Base-by-base conservation (phyloP, 1,140 invertebrate species). In the Eciton burchellii region DNA sequence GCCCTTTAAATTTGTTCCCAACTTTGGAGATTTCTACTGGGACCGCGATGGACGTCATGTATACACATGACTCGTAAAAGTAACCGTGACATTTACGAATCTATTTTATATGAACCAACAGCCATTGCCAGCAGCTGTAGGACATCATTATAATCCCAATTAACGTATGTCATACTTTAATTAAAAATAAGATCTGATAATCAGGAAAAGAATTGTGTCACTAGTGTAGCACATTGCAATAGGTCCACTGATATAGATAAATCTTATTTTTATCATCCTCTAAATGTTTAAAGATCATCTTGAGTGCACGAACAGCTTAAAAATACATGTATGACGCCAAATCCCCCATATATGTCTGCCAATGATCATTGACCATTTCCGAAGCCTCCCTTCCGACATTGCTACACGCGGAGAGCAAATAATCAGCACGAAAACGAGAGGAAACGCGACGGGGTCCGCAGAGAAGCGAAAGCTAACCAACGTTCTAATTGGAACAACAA, bases 401-500 rank as follows among this genome's bases (percentile, higher is more conserved):
- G 11, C 41, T 54, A 54, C 54, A 21, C 9, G 14, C 11, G 26
- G 12, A 41, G 12, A 41, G 49, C 24, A 60, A 57, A 72, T 81
- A 71, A 49, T 71, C 54, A 59, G 66, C 54, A 82, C 11, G 52
- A 45, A 72, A 43, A 72, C 24, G n/a, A 60, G 57, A 35, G 26
- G 45, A 71, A 68, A 16, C 16, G 12, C 4, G n/a, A 29, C 29
- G 41, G 29, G 14, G 57, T 8, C 6, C 35, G 35, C 57, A 54
- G 66, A 24, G 29, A 47, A 72, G 47, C 63, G 52, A 43, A 24
- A 47, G 56, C 24, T 35, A 45, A 57, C 56, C 59, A 59, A 47
- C 24, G 29, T 24, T 56, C 76, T 84, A 84, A 84, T 84, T 84
- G 56, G 81, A 43, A 83, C 45, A 83, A 83, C 63, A 79, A 83